Conservation (phyloP, 2,797 vertebrate species). For the Leptoclinus maculatus region DNA sequence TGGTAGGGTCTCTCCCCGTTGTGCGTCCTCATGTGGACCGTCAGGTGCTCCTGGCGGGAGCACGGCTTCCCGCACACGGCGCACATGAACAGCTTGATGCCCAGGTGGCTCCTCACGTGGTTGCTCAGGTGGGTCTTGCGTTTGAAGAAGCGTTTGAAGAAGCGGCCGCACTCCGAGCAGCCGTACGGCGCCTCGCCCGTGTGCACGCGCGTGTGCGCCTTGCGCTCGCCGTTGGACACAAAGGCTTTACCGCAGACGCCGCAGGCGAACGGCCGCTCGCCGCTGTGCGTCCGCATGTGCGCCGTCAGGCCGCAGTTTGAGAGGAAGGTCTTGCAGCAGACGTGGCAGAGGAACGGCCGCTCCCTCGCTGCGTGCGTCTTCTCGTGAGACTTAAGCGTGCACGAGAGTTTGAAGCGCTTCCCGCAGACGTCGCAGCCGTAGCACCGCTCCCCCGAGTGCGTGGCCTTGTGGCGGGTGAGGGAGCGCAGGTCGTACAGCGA, state of each 20-base stretch:
- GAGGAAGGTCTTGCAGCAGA: constrained; percentile 63
- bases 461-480: constrained; percentile 40
- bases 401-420: constrained; percentile 42
- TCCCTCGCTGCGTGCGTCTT: constrained; percentile 50
- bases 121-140: constrained; percentile 43
- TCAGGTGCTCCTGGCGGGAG: constrained; percentile 53
- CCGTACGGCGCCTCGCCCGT: constrained; percentile 49
- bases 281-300: constrained; percentile 48
- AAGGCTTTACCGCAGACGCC: constrained; percentile 44
- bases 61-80: constrained; percentile 57
- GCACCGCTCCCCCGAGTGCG: constrained; percentile 35
- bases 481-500: constrained; percentile 26
- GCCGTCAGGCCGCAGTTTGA: not conserved
- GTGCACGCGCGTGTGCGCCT: constrained; percentile 48
- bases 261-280: constrained; percentile 40
- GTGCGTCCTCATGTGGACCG: constrained; percentile 70
- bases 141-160: no score
- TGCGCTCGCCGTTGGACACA: constrained; percentile 31
- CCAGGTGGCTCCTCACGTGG: constrained; percentile 53
- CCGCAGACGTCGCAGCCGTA: constrained; percentile 53
- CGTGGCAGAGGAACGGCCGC: constrained; percentile 46
- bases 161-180: constrained; percentile 55
- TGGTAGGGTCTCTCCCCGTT: constrained; percentile 66
- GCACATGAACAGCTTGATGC: constrained; percentile 54
- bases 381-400: constrained; percentile 38